phyloP scores from a whole-genome alignment of 2,113 vertebrate genomes.

The Gobiocypris rarus region DNA sequence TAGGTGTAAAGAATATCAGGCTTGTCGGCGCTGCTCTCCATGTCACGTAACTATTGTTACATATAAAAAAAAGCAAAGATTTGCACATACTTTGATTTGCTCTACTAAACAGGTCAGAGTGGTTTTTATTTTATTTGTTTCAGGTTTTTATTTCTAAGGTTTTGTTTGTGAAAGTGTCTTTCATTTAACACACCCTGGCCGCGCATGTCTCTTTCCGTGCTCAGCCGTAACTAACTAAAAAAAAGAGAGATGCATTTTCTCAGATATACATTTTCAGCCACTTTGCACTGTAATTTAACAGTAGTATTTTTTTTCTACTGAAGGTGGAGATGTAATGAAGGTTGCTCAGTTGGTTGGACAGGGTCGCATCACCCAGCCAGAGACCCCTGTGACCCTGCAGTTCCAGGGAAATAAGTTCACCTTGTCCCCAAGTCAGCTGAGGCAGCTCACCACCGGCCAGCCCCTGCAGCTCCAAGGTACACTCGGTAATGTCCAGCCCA shows the following conservation, averaged over 20 bases:
- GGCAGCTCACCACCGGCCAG: constrained; percentile 91
- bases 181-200: constrained; percentile 76
- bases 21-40: constrained; percentile 20
- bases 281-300: background rate
- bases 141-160: constrained; percentile 31
- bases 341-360: constrained; percentile 85
- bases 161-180: constrained; percentile 37
- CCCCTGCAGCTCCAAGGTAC: constrained; percentile 93
- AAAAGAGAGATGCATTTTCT: constrained; percentile 9
- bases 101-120: background rate
- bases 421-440: constrained; percentile 88
- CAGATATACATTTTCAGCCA: background rate
- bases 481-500: constrained; percentile 68
- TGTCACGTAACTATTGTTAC: constrained; percentile 4
- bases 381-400: constrained; percentile 91
- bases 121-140: background rate
- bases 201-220: constrained; percentile 79
- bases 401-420: constrained; percentile 96
- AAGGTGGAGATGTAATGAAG: constrained; percentile 91
- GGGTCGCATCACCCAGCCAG: constrained; percentile 85
- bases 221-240: constrained; percentile 79
- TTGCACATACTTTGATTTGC: background rate
- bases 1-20: background rate
- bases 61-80: background rate
- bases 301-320: constrained; percentile 26